phyloP scores from a whole-genome alignment of 2,113 vertebrate species.

The Canis aureus region DNA sequence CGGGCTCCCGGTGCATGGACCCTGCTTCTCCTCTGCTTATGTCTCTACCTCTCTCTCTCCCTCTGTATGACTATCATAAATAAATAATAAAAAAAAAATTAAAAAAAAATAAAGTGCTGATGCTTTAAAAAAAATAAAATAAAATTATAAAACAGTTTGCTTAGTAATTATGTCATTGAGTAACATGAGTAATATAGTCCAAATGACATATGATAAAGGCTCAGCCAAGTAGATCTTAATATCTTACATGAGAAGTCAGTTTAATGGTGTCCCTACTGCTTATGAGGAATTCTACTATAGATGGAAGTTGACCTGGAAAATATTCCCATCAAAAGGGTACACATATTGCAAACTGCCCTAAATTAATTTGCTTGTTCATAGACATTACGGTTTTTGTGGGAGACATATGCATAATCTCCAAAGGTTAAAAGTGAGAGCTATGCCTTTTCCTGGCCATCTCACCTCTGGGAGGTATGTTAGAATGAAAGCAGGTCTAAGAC shows the following conservation, averaged over 20 bases:
- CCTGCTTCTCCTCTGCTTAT: too few relatives aligned
- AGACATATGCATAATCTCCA: background rate
- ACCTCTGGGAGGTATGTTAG: background rate
- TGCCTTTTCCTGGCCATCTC: background rate
- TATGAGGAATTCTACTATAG: background rate
- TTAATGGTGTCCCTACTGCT: background rate
- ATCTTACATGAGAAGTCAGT: background rate
- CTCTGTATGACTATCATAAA: too few relatives aligned
- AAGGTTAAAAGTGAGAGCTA: background rate
- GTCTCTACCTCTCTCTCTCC: too few relatives aligned
- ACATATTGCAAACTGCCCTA: background rate
- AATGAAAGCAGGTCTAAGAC: conserved; percentile 6
- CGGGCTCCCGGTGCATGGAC: too few relatives aligned
- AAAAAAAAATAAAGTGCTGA: too few relatives aligned
- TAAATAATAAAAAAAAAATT: too few relatives aligned
- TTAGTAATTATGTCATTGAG: background rate
- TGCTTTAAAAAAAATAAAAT: too few relatives aligned
- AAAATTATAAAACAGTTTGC: background rate
- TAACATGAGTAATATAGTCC: background rate
- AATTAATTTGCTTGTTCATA: background rate
- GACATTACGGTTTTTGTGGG: background rate
- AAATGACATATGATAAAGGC: conserved; percentile 10
- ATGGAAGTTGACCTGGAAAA: background rate
- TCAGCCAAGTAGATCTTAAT: background rate
- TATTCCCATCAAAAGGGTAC: background rate